These are phyloP conservation scores for Spisula solida DNA, from an alignment of 2,888 invertebrate species.

Conservation along the genomic window DNA sequence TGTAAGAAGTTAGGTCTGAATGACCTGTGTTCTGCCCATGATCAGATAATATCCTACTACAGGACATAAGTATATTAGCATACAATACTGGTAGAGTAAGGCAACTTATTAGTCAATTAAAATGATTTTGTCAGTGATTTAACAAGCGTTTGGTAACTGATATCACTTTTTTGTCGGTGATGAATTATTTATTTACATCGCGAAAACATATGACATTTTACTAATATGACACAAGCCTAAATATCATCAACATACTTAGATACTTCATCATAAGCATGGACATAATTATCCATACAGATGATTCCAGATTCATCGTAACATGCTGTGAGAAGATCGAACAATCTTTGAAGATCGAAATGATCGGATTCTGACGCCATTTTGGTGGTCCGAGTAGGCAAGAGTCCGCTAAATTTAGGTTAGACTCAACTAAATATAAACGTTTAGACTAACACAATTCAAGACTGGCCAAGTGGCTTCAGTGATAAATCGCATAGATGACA, in stretches of 20 bases:
- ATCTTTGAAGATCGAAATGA: constrained; percentile 74
- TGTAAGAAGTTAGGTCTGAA: background rate
- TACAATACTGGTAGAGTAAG: no score
- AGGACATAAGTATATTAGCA: no score
- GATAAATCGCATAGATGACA: no score
- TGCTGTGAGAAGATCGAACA: constrained; percentile 71
- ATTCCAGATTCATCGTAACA: constrained; percentile 70
- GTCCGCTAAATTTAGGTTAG: background rate
- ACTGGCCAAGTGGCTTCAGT: no score
- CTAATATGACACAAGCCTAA: background rate
- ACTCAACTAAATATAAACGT: constrained; percentile 4
- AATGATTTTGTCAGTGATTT: no score
- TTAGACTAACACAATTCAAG: no score
- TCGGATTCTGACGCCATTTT: constrained; percentile 68
- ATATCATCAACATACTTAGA: constrained; percentile 72
- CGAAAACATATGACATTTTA: constrained; percentile 8
- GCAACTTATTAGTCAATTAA: no score
- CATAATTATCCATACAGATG: constrained; percentile 75
- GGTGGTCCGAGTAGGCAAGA: constrained; percentile 18
- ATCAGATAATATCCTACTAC: background rate
- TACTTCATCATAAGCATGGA: constrained; percentile 79
- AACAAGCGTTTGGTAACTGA: no score
- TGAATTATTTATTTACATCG: constrained; percentile 25
- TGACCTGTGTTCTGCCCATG: background rate
- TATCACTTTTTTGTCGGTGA: no score